These are phyloP conservation scores for Pollicipes pollicipes DNA, from an alignment of 1,140 invertebrate species.

Conservation along the genomic window DNA sequence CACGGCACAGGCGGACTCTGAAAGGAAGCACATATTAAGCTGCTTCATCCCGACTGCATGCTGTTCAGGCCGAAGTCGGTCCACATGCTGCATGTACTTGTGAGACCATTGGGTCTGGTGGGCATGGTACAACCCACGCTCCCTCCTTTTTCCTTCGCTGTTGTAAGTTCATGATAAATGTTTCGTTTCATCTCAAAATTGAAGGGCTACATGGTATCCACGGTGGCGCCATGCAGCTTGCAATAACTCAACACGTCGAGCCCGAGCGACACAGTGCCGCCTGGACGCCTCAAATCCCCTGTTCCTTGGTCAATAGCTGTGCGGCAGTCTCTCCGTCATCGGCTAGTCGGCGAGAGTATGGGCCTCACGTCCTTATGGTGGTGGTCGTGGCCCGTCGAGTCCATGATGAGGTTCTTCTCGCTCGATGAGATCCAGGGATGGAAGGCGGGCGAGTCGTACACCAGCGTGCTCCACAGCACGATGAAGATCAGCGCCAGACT, in stretches of 20 bases:
- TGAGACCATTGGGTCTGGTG: too few relatives aligned
- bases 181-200: slow-evolving; percentile 8
- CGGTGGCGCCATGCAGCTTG: too few relatives aligned
- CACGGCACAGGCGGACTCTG: slow-evolving; percentile 15
- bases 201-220: too few relatives aligned
- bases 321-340: neutral
- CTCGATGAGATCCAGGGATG: slow-evolving; percentile 49
- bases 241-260: too few relatives aligned
- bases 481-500: slow-evolving; percentile 22
- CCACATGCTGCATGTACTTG: neutral
- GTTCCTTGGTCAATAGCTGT: neutral
- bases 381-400: slow-evolving; percentile 22
- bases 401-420: slow-evolving; percentile 35
- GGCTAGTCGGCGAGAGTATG: slow-evolving; percentile 4
- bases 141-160: too few relatives aligned
- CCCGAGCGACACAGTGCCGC: too few relatives aligned
- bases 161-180: too few relatives aligned
- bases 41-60: too few relatives aligned
- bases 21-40: neutral
- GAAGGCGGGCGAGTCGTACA: slow-evolving; percentile 30
- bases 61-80: too few relatives aligned
- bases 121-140: neutral
- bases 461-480: slow-evolving; percentile 29
- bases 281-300: too few relatives aligned
- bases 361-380: neutral